These are phyloP conservation scores for Conops quadrifasciatus DNA, from an alignment of 2,888 invertebrate species.

Conservation along the genomic window DNA sequence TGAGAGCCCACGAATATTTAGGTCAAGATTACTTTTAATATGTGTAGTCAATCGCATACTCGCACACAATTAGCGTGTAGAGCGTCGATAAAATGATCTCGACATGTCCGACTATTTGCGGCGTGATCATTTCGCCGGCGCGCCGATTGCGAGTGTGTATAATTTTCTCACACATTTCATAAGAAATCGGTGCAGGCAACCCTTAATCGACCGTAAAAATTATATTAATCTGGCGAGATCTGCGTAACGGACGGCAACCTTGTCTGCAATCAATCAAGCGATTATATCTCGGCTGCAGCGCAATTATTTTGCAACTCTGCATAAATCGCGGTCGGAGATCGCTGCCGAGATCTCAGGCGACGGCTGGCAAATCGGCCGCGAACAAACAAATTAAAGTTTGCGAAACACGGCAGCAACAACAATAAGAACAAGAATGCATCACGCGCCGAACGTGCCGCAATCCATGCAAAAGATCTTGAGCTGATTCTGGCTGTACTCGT, in stretches of 20 bases:
- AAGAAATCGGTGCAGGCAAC: neutral
- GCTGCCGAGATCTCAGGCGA: neutral
- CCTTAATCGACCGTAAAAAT: conserved; percentile 1
- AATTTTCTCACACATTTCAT: too few species aligned
- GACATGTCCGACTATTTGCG: too few species aligned
- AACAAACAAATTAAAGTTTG: neutral
- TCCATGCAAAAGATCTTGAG: conserved; percentile 27
- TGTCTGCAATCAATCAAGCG: conserved; percentile 8
- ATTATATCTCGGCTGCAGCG: neutral
- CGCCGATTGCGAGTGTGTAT: too few species aligned
- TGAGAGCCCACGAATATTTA: too few species aligned
- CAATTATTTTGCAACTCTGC: neutral
- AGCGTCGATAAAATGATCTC: too few species aligned
- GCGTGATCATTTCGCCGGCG: too few species aligned
- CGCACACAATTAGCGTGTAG: too few species aligned
- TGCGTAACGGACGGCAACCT: conserved; percentile 11
- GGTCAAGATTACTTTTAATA: too few species aligned
- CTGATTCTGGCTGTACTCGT: neutral
- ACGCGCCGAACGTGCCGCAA: conserved; percentile 9
- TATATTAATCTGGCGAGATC: neutral
- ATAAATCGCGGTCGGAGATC: neutral
- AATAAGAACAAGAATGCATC: neutral
- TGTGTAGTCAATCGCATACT: too few species aligned
- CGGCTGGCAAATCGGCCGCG: neutral
- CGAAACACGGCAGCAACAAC: neutral